Evolutionary conservation across 2,888 invertebrate genomes (phyloP).

Genomic region (Pherbina coryleti): DNA sequence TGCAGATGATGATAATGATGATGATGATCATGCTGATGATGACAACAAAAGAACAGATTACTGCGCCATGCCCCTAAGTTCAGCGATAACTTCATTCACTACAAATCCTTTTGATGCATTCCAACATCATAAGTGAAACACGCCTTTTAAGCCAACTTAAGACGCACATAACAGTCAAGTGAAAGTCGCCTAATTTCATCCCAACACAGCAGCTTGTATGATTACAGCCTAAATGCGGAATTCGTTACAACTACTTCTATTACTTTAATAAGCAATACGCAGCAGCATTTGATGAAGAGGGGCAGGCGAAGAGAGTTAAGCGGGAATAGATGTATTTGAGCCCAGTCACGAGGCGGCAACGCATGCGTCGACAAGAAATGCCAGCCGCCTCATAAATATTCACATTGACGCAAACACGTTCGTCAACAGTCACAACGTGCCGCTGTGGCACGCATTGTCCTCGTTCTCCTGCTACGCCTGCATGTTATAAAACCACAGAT

Average conservation of each 20-base stretch:
- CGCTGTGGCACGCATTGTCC: slow-evolving; percentile 6
- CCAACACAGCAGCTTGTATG: background rate
- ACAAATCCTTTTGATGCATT: too few species aligned
- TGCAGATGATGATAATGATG: too few species aligned
- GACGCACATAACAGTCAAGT: background rate
- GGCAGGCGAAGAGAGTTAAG: background rate
- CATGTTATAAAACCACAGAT: background rate
- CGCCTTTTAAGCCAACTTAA: background rate
- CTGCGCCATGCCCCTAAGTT: too few species aligned
- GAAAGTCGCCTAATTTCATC: background rate
- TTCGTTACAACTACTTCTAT: background rate
- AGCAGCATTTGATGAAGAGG: background rate
- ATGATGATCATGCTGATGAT: too few species aligned
- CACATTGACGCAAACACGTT: slow-evolving; percentile 17
- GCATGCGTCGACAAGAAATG: slow-evolving; percentile 2
- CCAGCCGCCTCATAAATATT: background rate
- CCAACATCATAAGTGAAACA: too few species aligned
- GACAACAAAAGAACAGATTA: too few species aligned
- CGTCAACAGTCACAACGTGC: background rate
- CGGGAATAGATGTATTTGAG: background rate
- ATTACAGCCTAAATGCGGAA: slow-evolving; percentile 12
- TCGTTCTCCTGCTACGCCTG: background rate
- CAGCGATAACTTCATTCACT: too few species aligned
- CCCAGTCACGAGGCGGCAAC: background rate
- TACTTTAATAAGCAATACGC: background rate